Base-by-base conservation (phyloP, 2,113 vertebrate species). In the Urocynchramus pylzowi region DNA sequence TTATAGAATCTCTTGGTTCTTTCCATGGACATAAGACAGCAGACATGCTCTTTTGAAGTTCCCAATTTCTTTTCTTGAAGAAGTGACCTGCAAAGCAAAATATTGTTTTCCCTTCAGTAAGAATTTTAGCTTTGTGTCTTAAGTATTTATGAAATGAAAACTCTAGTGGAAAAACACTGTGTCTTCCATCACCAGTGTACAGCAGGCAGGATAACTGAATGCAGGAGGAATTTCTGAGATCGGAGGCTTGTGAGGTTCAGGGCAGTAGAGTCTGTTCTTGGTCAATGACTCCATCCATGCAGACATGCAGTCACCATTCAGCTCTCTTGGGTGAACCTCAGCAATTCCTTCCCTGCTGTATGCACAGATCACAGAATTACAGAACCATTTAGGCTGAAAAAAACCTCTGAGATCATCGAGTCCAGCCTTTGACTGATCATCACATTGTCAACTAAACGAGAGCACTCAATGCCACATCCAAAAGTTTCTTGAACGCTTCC, bases 401-500 rank as follows among this genome's bases (percentile, higher is more conserved):
- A 60, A 39, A 4, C 2, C 18, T 44, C 33, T 60, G 53, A 53
- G 11, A 22, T 30, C 33, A 33, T 13, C 0, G 1, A 41, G 28
- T 30, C 16, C 45, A 67, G 11, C 23, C 19, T 60, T 41, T 89
- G 19, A 45, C 19, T 24, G 28, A 24, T n/a, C 37, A 45, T 19
- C 13, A 9, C 44, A 24, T 45, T 60, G 16, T 26, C n/a, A 53
- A 16, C 13, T 12, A 26, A 59, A 68, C 14, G 19, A 60, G 8
- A 39, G 16, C 3, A 30, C 10, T 44, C 21, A 30, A 13, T 21
- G 23, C 16, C 19, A 30, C 23, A 24, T 41, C 6, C 24, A 75
- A 45, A 39, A 1, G 0, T n/a, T 60, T 45, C 4, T 60, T 75
- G 13, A 60, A 31, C 3, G 1, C 1, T 75, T 47, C 11, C n/a